Conservation (phyloP, 2,888 invertebrate genomes). For the Nephrocerus scutellatus region DNA sequence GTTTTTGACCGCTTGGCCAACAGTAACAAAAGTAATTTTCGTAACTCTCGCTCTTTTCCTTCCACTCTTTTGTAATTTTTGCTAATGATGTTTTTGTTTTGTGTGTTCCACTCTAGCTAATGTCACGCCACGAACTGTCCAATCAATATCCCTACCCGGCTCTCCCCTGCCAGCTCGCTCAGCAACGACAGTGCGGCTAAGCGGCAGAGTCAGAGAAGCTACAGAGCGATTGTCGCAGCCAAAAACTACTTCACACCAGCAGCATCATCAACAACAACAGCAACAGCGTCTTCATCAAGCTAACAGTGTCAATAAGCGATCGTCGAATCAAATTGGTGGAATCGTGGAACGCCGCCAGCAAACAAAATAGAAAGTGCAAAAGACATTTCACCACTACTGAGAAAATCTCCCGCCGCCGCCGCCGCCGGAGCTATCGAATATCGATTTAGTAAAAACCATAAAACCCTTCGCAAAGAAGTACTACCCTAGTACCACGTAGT, state of each 20-base stretch:
- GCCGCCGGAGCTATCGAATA: too few relatives aligned
- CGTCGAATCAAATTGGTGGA: constrained; percentile 16
- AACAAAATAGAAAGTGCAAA: too few relatives aligned
- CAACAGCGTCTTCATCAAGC: constrained; percentile 22
- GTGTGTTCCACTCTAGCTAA: too few relatives aligned
- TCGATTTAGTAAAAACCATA: too few relatives aligned
- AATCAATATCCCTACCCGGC: constrained; percentile 44
- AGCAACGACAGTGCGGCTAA: constrained; percentile 47
- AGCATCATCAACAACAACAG: constrained; percentile 19
- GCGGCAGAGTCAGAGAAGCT: constrained; percentile 48
- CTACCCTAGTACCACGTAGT: too few relatives aligned
- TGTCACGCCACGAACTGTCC: constrained; percentile 23
- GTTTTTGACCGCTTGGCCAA: constrained; percentile 31
- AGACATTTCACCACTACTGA: too few relatives aligned
- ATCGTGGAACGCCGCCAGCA: too few relatives aligned
- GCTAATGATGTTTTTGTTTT: too few relatives aligned
- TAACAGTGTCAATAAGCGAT: constrained; percentile 29
- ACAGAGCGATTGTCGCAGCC: constrained; percentile 46
- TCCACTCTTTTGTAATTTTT: constrained; percentile 2
- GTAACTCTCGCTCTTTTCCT: constrained; percentile 2
- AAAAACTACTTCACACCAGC: constrained; percentile 26
- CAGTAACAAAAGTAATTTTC: constrained; percentile 30
- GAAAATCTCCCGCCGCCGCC: too few relatives aligned
- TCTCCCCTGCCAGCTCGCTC: constrained; percentile 41
- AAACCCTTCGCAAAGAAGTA: too few relatives aligned